These are phyloP conservation scores for Tinea semifulvella DNA, from an alignment of 2,888 invertebrate species.

Conservation along the genomic window DNA sequence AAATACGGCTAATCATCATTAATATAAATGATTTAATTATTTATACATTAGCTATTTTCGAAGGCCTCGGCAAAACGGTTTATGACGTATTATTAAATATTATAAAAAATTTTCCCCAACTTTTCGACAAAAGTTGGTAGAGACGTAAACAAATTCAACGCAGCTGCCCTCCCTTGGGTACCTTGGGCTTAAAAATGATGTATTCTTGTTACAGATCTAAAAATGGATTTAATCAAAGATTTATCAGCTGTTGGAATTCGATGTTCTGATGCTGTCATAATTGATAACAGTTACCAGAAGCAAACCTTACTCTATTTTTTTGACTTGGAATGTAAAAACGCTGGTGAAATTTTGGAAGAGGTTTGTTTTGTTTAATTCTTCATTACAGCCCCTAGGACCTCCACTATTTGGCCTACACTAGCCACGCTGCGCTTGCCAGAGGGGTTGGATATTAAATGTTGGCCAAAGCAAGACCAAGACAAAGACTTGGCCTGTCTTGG, in stretches of 20 bases:
- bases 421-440: no score
- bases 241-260: constrained; percentile 28
- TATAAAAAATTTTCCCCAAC: background rate
- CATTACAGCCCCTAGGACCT: no score
- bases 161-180: background rate
- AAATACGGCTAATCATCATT: no score
- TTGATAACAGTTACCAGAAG: constrained; percentile 24
- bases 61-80: no score
- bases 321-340: constrained; percentile 35
- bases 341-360: constrained; percentile 23
- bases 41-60: no score
- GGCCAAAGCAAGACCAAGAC: no score
- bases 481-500: no score
- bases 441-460: no score
- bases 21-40: no score
- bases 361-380: background rate
- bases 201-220: constrained; percentile 24
- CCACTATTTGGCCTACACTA: no score
- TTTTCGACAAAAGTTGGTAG: no score
- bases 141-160: background rate
- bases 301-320: constrained; percentile 32
- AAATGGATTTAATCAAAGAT: constrained; percentile 27
- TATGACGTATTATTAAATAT: background rate
- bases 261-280: constrained; percentile 23
- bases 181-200: background rate